Conservation (phyloP, 2,797 vertebrate species). For the Sylvia borin region DNA sequence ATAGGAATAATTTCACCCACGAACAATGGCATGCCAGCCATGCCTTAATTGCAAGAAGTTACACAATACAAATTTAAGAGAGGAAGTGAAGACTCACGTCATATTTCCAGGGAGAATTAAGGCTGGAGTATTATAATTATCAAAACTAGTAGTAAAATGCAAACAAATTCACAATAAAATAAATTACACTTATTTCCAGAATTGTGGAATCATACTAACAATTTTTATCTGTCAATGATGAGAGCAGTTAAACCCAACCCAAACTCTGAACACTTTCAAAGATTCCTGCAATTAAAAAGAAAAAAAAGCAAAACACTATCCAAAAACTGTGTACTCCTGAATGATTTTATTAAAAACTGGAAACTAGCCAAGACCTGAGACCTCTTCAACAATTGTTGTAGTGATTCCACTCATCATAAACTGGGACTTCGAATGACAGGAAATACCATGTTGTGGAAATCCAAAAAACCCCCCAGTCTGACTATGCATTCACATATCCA, state of each 20-base stretch:
- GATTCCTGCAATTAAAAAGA: neutral
- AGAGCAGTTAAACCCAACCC: neutral
- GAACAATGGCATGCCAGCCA: slow-evolving; percentile 56
- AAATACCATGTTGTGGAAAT: neutral
- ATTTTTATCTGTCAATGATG: neutral
- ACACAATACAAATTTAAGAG: slow-evolving; percentile 53
- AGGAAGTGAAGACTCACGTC: slow-evolving; percentile 49
- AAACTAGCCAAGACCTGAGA: neutral
- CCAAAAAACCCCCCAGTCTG: neutral
- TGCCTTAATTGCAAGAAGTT: slow-evolving; percentile 57
- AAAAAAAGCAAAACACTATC: no score
- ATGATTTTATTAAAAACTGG: neutral
- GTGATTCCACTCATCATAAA: neutral
- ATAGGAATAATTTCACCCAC: slow-evolving; percentile 65
- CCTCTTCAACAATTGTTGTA: neutral
- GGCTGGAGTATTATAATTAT: neutral
- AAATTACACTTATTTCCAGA: neutral
- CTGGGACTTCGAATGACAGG: neutral
- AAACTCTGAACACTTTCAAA: neutral
- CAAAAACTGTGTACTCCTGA: neutral
- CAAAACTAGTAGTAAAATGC: neutral
- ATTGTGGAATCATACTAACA: neutral
- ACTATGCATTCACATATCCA: neutral
- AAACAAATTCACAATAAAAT: neutral
- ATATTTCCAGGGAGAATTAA: slow-evolving; percentile 27